phyloP scores from a whole-genome alignment of 2,113 vertebrate species.

The Oncorhynchus nerka region DNA sequence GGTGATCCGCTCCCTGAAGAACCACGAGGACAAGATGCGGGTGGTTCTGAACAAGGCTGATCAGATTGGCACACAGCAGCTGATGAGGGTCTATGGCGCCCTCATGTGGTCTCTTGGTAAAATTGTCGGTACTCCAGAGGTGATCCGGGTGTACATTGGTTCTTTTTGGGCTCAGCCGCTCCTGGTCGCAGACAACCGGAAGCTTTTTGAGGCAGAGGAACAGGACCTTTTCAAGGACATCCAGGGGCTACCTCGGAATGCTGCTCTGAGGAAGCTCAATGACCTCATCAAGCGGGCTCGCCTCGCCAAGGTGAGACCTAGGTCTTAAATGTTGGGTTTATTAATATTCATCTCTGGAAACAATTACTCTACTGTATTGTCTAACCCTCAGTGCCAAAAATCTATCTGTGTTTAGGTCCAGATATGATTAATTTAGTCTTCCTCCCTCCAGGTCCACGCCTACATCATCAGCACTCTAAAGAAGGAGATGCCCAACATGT shows the following conservation, averaged over 20 bases:
- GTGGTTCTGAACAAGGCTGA: constrained; percentile 73
- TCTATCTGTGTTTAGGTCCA: background rate
- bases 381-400: background rate
- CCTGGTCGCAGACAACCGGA: constrained; percentile 70
- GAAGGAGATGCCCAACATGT: constrained; percentile 83
- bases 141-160: constrained; percentile 80
- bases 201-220: constrained; percentile 80
- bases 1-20: constrained; percentile 80
- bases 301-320: constrained; percentile 74
- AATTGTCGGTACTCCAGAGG: constrained; percentile 82
- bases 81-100: constrained; percentile 82
- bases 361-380: background rate
- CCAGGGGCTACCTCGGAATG: constrained; percentile 78
- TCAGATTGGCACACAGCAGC: constrained; percentile 82
- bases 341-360: background rate
- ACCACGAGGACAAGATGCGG: constrained; percentile 75
- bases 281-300: constrained; percentile 81
- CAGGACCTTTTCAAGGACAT: constrained; percentile 82
- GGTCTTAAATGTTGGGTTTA: background rate
- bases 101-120: constrained; percentile 85
- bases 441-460: constrained; percentile 73
- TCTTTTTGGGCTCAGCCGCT: constrained; percentile 83
- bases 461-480: constrained; percentile 81
- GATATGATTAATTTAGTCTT: background rate
- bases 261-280: constrained; percentile 79